Evolutionary conservation across 2,797 vertebrate species (phyloP), one percentile per base, ranked within the genome.

Genomic region (Chaunax sp.): DNA sequence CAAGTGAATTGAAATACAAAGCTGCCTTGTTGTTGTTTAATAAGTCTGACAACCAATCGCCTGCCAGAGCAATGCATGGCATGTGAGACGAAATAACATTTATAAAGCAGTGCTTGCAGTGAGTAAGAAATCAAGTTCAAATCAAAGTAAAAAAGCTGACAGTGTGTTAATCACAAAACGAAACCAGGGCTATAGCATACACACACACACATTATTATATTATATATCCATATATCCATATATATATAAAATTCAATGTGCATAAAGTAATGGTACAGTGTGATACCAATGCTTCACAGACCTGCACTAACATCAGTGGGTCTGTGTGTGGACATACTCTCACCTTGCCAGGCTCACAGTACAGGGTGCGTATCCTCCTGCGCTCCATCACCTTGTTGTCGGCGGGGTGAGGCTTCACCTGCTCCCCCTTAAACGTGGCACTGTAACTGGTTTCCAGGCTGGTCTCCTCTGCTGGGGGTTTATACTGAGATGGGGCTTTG

Each of bases 331-430:
- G 20, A 23, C 10, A 1, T n/a, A 23, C 41, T 28, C 94, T 94
- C 90, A 99, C 98, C 97, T 96, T 97, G 87, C 94, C 87, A 0
- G 96, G 97, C 52, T 99, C 97, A 0, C 90, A 98, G 89, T 99
- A 99, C 77, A 99, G 94, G 86, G 96, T 99, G 87, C 98, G 96
- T 96, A 99, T 97, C 92, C 97, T 95, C 72, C 98, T 92, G 85
- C 96, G 96, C 5, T 99, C 98, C 43, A 91, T 64, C 78, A 91
- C 71, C 89, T 98, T 99, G 91, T 97, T 98, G 84, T 99, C 97
- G 0, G 88, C 81, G 18, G 94, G 77, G 19, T 82, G 87, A 38
- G 90, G 93, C 80, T 97, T 97, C 60, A 83, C 95, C 88, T 95
- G 93, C 88, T 98, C 96, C n/a, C 96, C 97, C 85, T 95, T 99